Conservation (phyloP, 1,140 invertebrate species). For the Drepana arcuata region DNA sequence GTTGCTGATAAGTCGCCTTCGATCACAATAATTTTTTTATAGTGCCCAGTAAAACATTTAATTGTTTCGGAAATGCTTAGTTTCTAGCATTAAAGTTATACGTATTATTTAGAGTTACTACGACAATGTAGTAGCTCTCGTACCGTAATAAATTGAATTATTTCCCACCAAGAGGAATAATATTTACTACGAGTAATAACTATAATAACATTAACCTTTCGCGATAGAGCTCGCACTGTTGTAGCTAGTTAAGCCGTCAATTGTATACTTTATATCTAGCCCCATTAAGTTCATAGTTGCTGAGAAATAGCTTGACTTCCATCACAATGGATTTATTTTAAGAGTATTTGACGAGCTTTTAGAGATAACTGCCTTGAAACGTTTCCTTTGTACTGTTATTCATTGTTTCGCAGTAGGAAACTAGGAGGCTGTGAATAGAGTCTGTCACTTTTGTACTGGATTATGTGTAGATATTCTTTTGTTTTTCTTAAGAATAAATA, state of each 20-base stretch:
- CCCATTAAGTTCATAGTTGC: constrained; percentile 9
- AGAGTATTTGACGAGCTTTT: constrained; percentile 54
- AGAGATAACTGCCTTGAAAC: constrained; percentile 53
- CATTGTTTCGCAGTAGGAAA: constrained; percentile 31
- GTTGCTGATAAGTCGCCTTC: too few species aligned
- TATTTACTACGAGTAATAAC: constrained; percentile 11
- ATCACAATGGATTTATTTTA: constrained; percentile 31
- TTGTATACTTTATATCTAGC: constrained; percentile 9
- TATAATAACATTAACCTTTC: constrained; percentile 8
- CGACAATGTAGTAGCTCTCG: too few species aligned
- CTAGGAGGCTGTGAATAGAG: constrained; percentile 26
- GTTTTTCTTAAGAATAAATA: too few species aligned
- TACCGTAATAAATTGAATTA: constrained; percentile 8
- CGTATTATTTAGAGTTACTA: too few species aligned
- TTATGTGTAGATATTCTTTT: constrained; percentile 19
- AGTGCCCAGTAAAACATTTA: too few species aligned
- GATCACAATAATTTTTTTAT: too few species aligned
- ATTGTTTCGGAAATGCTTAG: too few species aligned
- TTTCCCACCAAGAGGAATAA: constrained; percentile 4
- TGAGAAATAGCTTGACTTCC: constrained; percentile 7
- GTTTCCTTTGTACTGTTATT: constrained; percentile 55
- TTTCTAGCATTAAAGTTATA: too few species aligned
- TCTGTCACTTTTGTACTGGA: constrained; percentile 17
- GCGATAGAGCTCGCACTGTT: not conserved
- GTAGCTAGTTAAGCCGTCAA: constrained; percentile 1